phyloP scores from a whole-genome alignment of 2,797 vertebrate species.

The Helarctos malayanus region DNA sequence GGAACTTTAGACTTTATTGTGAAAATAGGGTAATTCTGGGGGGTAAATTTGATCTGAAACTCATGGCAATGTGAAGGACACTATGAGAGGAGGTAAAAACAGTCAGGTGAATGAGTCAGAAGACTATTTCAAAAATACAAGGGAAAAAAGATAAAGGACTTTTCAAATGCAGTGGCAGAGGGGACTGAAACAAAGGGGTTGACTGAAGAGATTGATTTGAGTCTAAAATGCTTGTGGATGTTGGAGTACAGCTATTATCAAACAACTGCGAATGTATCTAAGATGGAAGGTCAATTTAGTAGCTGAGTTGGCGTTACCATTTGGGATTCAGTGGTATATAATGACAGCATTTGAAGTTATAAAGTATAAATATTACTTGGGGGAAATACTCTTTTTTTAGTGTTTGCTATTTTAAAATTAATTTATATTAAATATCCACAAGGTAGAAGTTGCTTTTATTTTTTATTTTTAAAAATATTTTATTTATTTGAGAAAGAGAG shows the following conservation, averaged over 20 bases:
- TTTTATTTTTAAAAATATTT: background rate
- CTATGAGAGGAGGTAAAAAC: background rate
- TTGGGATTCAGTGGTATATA: background rate
- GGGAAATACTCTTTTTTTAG: background rate
- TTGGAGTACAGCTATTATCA: background rate
- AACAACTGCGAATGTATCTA: background rate
- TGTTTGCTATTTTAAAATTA: slow-evolving; percentile 24
- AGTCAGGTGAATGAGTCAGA: background rate
- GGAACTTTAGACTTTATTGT: background rate
- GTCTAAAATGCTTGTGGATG: background rate
- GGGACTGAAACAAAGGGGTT: background rate
- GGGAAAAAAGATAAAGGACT: background rate
- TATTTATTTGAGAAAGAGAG: background rate
- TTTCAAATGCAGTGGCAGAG: background rate
- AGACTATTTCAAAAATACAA: background rate
- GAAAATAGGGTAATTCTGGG: slow-evolving; percentile 54
- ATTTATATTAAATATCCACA: slow-evolving; percentile 31
- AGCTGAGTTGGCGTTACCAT: background rate
- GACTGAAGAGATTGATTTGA: background rate
- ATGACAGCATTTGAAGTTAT: background rate
- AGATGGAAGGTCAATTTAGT: background rate
- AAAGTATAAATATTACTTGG: background rate
- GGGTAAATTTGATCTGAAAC: slow-evolving; percentile 4
- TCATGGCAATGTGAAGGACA: background rate
- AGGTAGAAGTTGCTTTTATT: slow-evolving; percentile 31